These are phyloP conservation scores for Brevimyrus niger DNA, from an alignment of 2,113 vertebrate genomes.

Conservation along the genomic window DNA sequence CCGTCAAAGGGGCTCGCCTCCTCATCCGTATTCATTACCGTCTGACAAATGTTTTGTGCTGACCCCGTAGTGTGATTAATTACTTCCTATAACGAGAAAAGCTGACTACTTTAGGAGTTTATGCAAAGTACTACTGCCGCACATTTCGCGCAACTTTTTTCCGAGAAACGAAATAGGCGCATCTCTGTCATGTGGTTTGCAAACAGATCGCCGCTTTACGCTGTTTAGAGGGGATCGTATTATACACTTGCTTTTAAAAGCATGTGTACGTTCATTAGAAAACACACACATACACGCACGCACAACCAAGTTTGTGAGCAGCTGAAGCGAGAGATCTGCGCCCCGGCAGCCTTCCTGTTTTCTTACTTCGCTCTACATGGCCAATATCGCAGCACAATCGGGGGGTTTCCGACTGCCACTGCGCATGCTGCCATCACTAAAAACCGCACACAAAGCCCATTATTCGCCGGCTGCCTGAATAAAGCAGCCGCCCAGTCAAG, in stretches of 20 bases:
- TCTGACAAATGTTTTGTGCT: not conserved
- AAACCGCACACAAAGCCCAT: conserved; percentile 7
- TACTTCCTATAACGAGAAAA: not conserved
- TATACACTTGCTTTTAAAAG: not conserved
- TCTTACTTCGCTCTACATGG: not conserved
- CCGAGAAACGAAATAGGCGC: not conserved
- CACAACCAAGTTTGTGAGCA: not conserved
- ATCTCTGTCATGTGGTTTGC: not conserved
- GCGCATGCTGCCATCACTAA: not conserved
- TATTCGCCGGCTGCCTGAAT: not conserved
- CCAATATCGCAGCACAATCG: conserved; percentile 16
- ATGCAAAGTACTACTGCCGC: not conserved
- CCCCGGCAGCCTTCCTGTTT: conserved; percentile 7
- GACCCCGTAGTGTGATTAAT: not conserved
- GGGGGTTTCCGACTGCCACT: not conserved
- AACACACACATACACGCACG: not conserved
- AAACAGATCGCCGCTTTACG: not conserved
- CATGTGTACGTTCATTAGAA: not conserved
- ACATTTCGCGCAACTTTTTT: not conserved
- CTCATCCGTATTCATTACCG: not conserved
- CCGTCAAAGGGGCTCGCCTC: not conserved
- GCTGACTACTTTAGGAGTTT: not conserved
- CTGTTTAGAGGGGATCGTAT: not conserved
- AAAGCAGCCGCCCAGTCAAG: not conserved
- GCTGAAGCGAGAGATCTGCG: not conserved